Evolutionary conservation across 2,888 invertebrate genomes (phyloP), one percentile per base, ranked within the genome.

Genomic region (Scelioninae gen. 1): DNA sequence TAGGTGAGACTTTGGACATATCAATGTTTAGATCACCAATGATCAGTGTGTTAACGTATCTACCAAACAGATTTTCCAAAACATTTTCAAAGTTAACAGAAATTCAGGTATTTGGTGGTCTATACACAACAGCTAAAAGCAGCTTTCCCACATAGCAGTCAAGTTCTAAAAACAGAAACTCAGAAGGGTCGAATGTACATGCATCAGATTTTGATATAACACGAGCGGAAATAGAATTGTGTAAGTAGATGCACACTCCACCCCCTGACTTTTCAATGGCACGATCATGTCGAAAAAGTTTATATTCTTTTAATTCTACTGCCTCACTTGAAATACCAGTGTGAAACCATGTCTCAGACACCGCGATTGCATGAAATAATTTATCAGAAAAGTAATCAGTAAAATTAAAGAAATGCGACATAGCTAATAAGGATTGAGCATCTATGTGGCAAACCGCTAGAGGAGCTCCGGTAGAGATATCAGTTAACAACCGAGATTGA

Each of bases 11-110:
- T 0, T 6, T 11, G 7, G 11, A 34, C 29, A 76, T 23, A 11
- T 76, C 51, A 9, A 68, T 66, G 23, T 75, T 75, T 1, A 75
- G 15, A 23, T 75, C 75, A 11, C 75, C 66, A 45, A 75, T 0
- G 13, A 75, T 51, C 5, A 66, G 1, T 15, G 58, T 13, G 15
- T 51, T 38, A 2, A 0, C 15, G 29, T 47, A 68, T 15, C 1
- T n/a, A 32, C 32, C 45, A 4, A 32, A 11, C 6, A 47, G 16
- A 3, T 0, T 5, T 0, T 51, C 72, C 7, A 58, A 10, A 15
- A 0, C 0, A 15, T 51, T 11, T 16, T 29, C 31, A 10, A 68
- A 15, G 15, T 55, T 55, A 7, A 0, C 7, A 0, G 68, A 43
- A 10, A 11, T 0, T 31, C 1, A 4, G 8, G 9, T 7, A 43